phyloP scores from a whole-genome alignment of 30 jellyfish, hydroid and myxozoan genomes.

The Cassiopea andromeda region DNA sequence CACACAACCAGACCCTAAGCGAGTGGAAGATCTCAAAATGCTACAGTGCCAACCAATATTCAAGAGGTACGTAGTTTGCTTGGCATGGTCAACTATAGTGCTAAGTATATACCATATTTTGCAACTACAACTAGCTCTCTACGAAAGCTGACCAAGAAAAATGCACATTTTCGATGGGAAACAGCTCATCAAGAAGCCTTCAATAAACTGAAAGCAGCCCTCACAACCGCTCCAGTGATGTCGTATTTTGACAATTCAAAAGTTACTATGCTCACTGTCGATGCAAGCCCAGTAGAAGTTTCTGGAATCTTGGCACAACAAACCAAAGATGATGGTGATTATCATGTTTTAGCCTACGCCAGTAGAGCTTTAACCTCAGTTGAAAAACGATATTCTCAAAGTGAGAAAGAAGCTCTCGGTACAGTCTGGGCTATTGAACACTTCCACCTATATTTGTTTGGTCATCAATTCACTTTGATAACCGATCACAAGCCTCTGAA shows the following conservation, averaged over 20 bases:
- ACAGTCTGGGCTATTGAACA: conserved; percentile 42
- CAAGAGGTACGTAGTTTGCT: conserved; percentile 49
- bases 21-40: conserved; percentile 13
- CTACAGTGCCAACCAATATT: conserved; percentile 29
- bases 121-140: conserved; percentile 50
- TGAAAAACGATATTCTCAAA: conserved; percentile 49
- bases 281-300: conserved; percentile 54
- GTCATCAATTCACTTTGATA: conserved; percentile 9
- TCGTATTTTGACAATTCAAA: conserved; percentile 32
- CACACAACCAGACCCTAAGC: conserved; percentile 47
- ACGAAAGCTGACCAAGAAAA: conserved; percentile 38
- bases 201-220: conserved; percentile 14
- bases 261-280: conserved; percentile 4
- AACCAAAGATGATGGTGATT: not conserved
- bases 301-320: conserved; percentile 37
- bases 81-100: conserved; percentile 55
- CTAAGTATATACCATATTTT: conserved; percentile 22
- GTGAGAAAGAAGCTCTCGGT: conserved; percentile 37
- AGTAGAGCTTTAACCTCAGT: conserved; percentile 14
- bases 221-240: conserved; percentile 40
- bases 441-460: conserved; percentile 27
- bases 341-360: conserved; percentile 29
- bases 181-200: conserved; percentile 17
- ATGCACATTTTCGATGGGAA: conserved; percentile 29
- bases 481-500: conserved; percentile 62